Percentiles rank a stretch among this genome's conserved stretches.
Conservation (phyloP, 2,113 vertebrate genomes). For the Dasyprocta punctata region DNA sequence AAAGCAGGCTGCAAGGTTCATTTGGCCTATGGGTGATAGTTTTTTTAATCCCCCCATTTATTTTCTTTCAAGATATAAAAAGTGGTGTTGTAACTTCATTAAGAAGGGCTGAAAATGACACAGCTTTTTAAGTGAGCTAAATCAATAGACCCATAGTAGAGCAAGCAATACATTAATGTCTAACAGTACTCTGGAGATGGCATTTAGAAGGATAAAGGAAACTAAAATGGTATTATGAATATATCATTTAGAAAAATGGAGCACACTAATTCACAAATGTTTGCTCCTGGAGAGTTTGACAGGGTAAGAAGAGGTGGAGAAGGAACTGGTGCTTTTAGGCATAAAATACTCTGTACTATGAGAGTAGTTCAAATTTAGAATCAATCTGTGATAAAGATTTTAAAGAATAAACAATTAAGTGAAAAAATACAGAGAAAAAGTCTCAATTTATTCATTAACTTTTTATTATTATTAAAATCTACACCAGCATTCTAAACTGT, state of each 20-base stretch:
- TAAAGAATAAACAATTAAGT: background rate
- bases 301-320: accelerated
- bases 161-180: background rate
- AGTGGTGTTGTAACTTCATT: background rate
- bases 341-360: background rate
- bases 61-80: background rate
- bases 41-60: background rate
- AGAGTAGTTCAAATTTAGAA: background rate
- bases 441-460: background rate
- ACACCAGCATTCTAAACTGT: background rate
- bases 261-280: background rate
- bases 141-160: background rate
- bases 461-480: background rate
- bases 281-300: background rate
- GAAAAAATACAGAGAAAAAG: background rate
- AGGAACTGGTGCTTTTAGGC: background rate
- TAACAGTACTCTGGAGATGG: background rate
- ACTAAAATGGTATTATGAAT: background rate
- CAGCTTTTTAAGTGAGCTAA: background rate
- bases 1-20: background rate
- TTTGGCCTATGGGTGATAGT: background rate
- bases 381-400: background rate
- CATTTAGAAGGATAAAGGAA: background rate
- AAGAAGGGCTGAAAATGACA: background rate
- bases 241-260: background rate